Base-by-base conservation (phyloP, 2,888 invertebrate species). In the Matsumyia berberina region DNA sequence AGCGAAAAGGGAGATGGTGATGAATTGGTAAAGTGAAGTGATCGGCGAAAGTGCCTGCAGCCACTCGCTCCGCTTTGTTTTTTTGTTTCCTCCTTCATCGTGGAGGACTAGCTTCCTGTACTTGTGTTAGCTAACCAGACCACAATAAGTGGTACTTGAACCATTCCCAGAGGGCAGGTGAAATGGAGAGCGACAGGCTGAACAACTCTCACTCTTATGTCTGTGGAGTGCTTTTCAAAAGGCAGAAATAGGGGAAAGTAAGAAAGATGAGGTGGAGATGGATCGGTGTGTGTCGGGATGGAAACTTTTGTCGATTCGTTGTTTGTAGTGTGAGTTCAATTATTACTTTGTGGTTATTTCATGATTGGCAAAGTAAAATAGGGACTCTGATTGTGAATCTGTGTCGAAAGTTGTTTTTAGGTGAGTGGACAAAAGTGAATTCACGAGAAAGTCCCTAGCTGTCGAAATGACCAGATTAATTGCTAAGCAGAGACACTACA, bases 51-150 rank as follows among this genome's bases (percentile, higher is more conserved):
- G 79, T 80, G 74, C 85, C 79, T 85, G 85, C 85, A 85, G 80
- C 74, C 79, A 79, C 85, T 79, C 51, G 83, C 44, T 57, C 49
- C 46, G 8, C 5, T 31, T 70, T 15, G 8, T 6, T 42, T 46
- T 66, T 60, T 74, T 64, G 37, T 62, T 62, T 29, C 19, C 46
- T 46, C 8, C 39, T 8, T 49, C 35, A 12, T 53, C 49, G 58
- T 64, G 44, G 70, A 80, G 74, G 69, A 85, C 79, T 73, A 31
- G 64, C 80, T 85, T 85, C 85, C 85, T 80, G 85, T 57, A 80
- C 85, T 85, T 85, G 74, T 64, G 74, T 85, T 70, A 80, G 74
- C 74, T 85, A 85, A 85, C 85, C 85, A 85, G 85, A 85, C 85
- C 85, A 79, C 85, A 85, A 80, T 85, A 51, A 85, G 85, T 85